Conservation (phyloP, 53 echinoderm and acorn worm species). For the Hippasteria phrygiana region DNA sequence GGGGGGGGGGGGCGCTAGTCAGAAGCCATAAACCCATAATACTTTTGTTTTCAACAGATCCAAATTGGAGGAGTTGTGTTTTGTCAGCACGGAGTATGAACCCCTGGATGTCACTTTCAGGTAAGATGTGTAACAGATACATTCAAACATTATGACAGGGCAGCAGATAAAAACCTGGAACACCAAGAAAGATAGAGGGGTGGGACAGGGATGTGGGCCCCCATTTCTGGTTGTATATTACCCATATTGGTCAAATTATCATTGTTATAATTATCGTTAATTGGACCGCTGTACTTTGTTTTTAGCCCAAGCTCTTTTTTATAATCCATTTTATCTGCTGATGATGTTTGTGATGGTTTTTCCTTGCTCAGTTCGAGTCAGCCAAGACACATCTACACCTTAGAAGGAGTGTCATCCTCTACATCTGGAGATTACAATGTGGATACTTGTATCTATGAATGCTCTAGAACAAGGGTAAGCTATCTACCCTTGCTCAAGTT, state of each 20-base stretch:
- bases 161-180: neutral
- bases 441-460: constrained; percentile 95
- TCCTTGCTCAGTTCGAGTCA: constrained; percentile 70
- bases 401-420: constrained; percentile 76
- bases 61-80: constrained; percentile 93
- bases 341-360: neutral
- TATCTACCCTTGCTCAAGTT: neutral
- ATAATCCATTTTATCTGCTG: too few species aligned
- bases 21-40: too few species aligned
- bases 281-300: too few species aligned
- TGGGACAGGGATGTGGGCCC: too few species aligned
- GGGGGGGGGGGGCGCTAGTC: too few species aligned
- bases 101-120: constrained; percentile 91
- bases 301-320: too few species aligned
- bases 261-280: too few species aligned
- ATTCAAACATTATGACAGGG: neutral
- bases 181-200: too few species aligned
- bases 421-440: constrained; percentile 72
- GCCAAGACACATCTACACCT: constrained; percentile 91
- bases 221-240: too few species aligned
- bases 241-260: too few species aligned
- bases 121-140: constrained; percentile 50
- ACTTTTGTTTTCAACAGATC: constrained; percentile 62
- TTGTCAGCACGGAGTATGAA: constrained; percentile 88
- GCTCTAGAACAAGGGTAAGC: constrained; percentile 89